phyloP scores from a whole-genome alignment of 2,797 vertebrate species.

The Mionectes olivaceus region DNA sequence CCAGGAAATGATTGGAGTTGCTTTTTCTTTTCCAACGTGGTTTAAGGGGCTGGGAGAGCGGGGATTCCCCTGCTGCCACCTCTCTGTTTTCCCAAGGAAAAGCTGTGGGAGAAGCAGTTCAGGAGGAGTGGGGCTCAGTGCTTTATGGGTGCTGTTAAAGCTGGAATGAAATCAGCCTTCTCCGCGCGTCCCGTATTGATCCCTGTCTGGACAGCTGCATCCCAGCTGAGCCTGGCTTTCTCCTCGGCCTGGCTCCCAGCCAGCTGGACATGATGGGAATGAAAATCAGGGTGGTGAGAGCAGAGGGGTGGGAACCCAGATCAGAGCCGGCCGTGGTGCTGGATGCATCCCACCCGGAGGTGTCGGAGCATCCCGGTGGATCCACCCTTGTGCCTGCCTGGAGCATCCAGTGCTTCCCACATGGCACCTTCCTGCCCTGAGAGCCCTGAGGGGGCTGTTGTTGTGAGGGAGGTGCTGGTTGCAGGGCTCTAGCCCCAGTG shows the following conservation, averaged over 20 bases:
- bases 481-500: background rate
- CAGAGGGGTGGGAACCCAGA: background rate
- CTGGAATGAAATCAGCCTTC: background rate
- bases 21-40: background rate
- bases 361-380: rapidly evolving
- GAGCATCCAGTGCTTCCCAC: background rate
- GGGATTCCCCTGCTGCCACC: background rate
- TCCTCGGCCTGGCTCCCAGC: background rate
- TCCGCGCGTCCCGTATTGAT: background rate
- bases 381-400: rapidly evolving
- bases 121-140: background rate
- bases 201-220: constrained; percentile 50
- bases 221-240: constrained; percentile 60
- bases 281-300: constrained; percentile 17
- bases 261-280: constrained; percentile 39
- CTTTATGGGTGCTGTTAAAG: background rate
- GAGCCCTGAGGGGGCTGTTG: background rate
- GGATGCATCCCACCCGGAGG: rapidly evolving
- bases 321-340: rapidly evolving
- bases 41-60: background rate
- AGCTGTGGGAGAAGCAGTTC: background rate
- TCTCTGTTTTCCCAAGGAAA: background rate
- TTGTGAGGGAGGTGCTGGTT: background rate
- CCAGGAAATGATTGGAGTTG: background rate
- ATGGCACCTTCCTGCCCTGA: rapidly evolving